Evolutionary conservation across 2,113 vertebrate species (phyloP).

Genomic region (Brienomyrus longianalis): DNA sequence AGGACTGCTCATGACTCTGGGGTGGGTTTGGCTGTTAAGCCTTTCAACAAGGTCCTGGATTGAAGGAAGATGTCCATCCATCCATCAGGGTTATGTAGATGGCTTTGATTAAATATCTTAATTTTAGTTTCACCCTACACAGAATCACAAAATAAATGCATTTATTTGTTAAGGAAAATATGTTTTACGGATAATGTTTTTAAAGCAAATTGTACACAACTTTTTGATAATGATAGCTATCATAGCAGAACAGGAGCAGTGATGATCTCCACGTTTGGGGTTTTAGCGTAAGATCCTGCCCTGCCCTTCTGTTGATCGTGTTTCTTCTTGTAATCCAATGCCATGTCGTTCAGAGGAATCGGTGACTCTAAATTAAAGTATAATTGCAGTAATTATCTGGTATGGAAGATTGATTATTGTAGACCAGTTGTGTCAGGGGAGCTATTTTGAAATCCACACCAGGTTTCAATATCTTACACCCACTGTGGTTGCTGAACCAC

Average conservation of each 20-base stretch:
- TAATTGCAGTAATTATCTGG: neutral
- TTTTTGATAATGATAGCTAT: neutral
- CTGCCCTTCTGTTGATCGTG: neutral
- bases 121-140: neutral
- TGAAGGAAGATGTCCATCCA: neutral
- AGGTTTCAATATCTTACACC: neutral
- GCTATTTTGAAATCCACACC: neutral
- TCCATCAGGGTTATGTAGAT: neutral
- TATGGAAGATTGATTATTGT: slow-evolving; percentile 1
- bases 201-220: neutral
- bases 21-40: neutral
- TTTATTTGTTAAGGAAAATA: neutral
- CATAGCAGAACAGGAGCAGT: neutral
- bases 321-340: neutral
- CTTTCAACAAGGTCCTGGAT: neutral
- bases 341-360: neutral
- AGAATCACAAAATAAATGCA: neutral
- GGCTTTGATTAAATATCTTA: no score
- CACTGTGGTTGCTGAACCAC: neutral
- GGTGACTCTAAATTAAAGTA: neutral
- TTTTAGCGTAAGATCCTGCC: neutral
- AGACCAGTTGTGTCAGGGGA: neutral
- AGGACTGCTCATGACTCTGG: neutral
- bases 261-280: neutral
- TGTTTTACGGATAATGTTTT: neutral